These are phyloP conservation scores for Timema podura DNA, from an alignment of 2,888 invertebrate genomes.

Conservation along the genomic window DNA sequence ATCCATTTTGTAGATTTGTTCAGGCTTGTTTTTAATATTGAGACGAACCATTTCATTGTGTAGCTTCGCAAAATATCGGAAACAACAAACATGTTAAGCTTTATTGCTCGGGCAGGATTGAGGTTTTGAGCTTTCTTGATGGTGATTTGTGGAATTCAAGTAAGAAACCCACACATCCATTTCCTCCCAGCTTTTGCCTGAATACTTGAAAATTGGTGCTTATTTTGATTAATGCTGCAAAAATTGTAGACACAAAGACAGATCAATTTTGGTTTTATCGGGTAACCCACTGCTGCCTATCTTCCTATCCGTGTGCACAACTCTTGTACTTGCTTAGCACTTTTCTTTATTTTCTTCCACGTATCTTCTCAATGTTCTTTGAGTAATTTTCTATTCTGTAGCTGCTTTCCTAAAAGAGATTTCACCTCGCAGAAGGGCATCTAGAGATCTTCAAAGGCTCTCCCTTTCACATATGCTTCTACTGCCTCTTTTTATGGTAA, in stretches of 20 bases:
- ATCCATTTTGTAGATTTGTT: constrained; percentile 10
- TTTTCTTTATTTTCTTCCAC: not conserved
- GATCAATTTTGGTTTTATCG: constrained; percentile 5
- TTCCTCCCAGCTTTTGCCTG: constrained; percentile 11
- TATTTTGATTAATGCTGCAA: not conserved
- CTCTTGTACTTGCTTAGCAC: not conserved
- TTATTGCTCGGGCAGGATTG: too few relatives aligned
- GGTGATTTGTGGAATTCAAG: not conserved
- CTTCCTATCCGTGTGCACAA: not conserved
- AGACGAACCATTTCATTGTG: not conserved
- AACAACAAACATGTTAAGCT: too few relatives aligned
- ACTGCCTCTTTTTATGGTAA: not conserved
- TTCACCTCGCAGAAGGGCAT: not conserved
- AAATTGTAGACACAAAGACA: constrained; percentile 3
- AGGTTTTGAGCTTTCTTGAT: too few relatives aligned
- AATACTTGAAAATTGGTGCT: not conserved
- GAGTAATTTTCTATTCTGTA: not conserved
- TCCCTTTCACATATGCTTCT: not conserved
- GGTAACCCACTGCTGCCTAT: constrained; percentile 4
- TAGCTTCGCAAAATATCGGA: not conserved
- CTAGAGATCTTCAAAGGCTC: not conserved
- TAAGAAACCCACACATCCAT: not conserved
- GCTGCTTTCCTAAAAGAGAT: constrained; percentile 6
- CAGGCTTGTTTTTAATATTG: not conserved
- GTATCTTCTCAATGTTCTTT: constrained; percentile 2